Percentiles rank a stretch among this genome's conserved stretches.
Conservation (phyloP, 1,140 invertebrate species). For the Sinella curviseta region DNA sequence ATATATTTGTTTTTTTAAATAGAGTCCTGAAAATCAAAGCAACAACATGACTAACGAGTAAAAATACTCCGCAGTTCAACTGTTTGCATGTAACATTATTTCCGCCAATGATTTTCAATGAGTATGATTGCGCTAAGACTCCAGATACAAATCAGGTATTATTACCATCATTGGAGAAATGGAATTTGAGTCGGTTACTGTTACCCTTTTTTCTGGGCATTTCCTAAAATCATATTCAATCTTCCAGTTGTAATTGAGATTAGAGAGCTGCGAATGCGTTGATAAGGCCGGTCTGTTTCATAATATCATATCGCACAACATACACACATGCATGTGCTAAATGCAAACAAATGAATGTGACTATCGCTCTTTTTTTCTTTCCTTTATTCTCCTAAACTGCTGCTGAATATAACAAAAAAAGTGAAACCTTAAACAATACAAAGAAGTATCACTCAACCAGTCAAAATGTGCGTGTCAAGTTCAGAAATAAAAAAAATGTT, state of each 20-base stretch:
- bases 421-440: background rate
- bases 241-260: background rate
- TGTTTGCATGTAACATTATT: background rate
- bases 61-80: background rate
- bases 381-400: too few species aligned
- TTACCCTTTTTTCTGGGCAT: background rate
- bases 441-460: background rate
- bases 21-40: too few species aligned
- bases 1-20: too few species aligned
- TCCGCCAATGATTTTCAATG: constrained; percentile 10
- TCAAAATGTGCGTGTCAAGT: constrained; percentile 21
- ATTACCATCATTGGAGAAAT: background rate
- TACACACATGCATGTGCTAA: background rate
- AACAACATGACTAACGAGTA: too few species aligned
- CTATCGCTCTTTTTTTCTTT: too few species aligned
- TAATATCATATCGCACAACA: background rate
- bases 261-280: constrained; percentile 1
- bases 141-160: background rate
- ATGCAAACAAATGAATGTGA: background rate
- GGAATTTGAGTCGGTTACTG: background rate
- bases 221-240: background rate
- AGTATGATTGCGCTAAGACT: background rate
- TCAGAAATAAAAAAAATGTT: background rate
- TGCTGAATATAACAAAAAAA: background rate
- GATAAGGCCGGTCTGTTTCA: background rate